Evolutionary conservation across 2,797 vertebrate genomes (phyloP), one percentile per base, ranked within the genome.

Genomic region (Simalia tracyae): DNA sequence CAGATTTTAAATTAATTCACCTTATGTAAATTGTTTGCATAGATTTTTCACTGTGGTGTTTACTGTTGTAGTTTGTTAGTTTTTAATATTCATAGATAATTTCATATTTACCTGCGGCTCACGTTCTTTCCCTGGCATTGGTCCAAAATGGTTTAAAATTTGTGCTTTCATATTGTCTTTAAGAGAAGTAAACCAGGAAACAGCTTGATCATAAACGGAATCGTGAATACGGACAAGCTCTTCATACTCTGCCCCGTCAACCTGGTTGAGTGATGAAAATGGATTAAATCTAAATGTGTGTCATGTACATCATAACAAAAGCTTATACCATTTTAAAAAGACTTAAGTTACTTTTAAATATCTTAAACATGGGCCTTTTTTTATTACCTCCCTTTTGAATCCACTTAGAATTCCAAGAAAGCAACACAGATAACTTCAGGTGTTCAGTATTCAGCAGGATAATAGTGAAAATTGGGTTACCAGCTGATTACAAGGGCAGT

Each of bases 131-230:
- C 97, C 96, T 91, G 99, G 99, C 96, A 99, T 98, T 94, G 98
- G 97, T 91, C 98, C 99, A 93, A 99, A 99, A 96, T 99, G 98
- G 95, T 98, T 99, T 93, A 98, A 97, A 96, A 99, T 99, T 97
- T 99, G 98, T 93, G 97, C 98, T 97, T 98, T 99, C 98, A 98
- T 98, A 96, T 98, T 98, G 96, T 99, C 99, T 95, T 98, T 98
- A 81, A 99, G 98, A 31, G 98, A 99, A 26, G 98, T 98, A 96
- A 99, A 99, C 99, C 98, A 99, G 97, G 96, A 97, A 93, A 97
- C 98, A 26, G 98, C 98, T 97, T 99, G 98, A 91, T 98, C 98
- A 28, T 99, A 99, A 81, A 99, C 98, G 0, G 98, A 98, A 94
- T 99, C 98, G 1, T 98, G 98, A 92, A 99, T 97, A 92, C 97